A percentile compares a stretch with the other conserved stretches of the same genome.
Conservation (phyloP, 2,888 invertebrate genomes). For the Melinopterus prodromus region DNA sequence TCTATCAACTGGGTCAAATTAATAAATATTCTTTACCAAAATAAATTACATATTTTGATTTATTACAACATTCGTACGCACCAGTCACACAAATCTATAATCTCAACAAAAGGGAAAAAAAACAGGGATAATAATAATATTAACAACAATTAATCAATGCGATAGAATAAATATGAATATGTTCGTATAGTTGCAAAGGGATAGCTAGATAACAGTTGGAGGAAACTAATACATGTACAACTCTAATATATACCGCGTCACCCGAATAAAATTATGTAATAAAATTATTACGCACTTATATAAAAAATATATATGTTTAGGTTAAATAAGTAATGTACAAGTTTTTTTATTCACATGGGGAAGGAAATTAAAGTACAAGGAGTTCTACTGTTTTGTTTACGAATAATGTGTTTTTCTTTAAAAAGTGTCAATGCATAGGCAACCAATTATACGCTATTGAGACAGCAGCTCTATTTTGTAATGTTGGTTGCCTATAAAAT, state of each 20-base stretch:
- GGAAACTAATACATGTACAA: slow-evolving; percentile 42
- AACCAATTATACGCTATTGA: background rate
- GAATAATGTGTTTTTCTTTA: background rate
- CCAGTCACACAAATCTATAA: slow-evolving; percentile 51
- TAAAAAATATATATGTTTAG: slow-evolving; percentile 7
- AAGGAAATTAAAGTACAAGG: background rate
- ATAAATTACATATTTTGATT: slow-evolving; percentile 43
- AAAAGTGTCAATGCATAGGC: background rate
- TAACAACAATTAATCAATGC: slow-evolving; percentile 47
- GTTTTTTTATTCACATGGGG: slow-evolving; percentile 4
- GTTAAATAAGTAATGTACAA: background rate
- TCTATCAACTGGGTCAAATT: background rate
- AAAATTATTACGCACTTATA: slow-evolving; percentile 17
- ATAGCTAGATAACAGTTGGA: slow-evolving; percentile 40
- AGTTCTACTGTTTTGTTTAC: too few species aligned
- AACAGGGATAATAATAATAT: slow-evolving; percentile 46
- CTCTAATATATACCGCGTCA: slow-evolving; percentile 50
- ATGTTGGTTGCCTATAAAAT: too few species aligned
- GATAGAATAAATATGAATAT: slow-evolving; percentile 40
- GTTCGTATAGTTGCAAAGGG: slow-evolving; percentile 32
- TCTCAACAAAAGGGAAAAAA: slow-evolving; percentile 39
- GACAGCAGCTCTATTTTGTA: background rate
- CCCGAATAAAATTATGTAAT: slow-evolving; percentile 44
- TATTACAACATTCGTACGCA: slow-evolving; percentile 42
- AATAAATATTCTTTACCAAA: slow-evolving; percentile 40